phyloP scores from a whole-genome alignment of 1,140 invertebrate genomes.

The Kradibia gibbosae region DNA sequence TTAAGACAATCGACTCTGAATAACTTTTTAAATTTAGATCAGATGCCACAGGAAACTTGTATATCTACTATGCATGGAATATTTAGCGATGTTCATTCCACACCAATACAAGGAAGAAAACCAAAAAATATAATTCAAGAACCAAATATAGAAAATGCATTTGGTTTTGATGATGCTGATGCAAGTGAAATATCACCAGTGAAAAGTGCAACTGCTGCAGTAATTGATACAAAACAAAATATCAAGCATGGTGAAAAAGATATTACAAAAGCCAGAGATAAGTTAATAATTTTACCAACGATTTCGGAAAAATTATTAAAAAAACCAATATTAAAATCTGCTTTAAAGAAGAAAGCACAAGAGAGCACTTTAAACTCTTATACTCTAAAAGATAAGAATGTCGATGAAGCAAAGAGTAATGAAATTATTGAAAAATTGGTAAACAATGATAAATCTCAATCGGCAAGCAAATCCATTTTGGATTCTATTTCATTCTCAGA shows the following conservation, averaged over 20 bases:
- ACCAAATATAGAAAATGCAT: slow-evolving; percentile 55
- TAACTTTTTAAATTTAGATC: slow-evolving; percentile 59
- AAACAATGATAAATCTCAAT: slow-evolving; percentile 22
- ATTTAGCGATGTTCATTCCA: slow-evolving; percentile 59
- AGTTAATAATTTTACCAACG: slow-evolving; percentile 39
- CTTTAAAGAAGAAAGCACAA: slow-evolving; percentile 35
- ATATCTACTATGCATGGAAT: slow-evolving; percentile 60
- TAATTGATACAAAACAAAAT: slow-evolving; percentile 35
- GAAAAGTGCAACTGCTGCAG: slow-evolving; percentile 22
- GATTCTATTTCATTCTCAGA: slow-evolving; percentile 56
- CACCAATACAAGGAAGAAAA: slow-evolving; percentile 52
- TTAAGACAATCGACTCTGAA: slow-evolving; percentile 61
- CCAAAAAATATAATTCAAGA: slow-evolving; percentile 27
- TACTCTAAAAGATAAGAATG: slow-evolving; percentile 31
- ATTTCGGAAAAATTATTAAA: slow-evolving; percentile 54
- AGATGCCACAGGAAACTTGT: slow-evolving; percentile 56
- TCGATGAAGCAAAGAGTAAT: slow-evolving; percentile 12
- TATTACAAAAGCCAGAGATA: slow-evolving; percentile 33
- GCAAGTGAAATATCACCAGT: slow-evolving; percentile 6
- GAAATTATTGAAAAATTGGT: background rate
- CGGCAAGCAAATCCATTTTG: background rate
- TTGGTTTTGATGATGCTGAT: slow-evolving; percentile 59
- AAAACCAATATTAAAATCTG: slow-evolving; percentile 43
- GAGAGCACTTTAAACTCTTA: background rate
- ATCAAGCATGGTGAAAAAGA: slow-evolving; percentile 46